These are phyloP conservation scores for Plectropomus leopardus DNA, from an alignment of 2,113 vertebrate genomes.

Conservation along the genomic window DNA sequence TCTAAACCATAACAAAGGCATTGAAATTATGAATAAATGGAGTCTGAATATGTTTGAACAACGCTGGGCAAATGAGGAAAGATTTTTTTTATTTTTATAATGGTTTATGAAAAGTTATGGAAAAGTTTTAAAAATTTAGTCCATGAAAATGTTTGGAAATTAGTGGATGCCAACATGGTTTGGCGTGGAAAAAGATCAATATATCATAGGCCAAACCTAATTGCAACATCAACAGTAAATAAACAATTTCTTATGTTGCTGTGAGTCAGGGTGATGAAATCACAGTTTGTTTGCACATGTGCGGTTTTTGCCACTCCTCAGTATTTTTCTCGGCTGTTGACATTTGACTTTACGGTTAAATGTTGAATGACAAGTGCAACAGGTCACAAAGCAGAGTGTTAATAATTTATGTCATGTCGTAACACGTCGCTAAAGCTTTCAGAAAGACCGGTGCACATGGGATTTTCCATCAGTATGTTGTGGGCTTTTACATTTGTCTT, in stretches of 20 bases:
- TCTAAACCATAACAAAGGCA: too few relatives aligned
- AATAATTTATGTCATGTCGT: slow-evolving; percentile 59
- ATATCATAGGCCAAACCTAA: too few relatives aligned
- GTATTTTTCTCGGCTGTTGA: slow-evolving; percentile 11
- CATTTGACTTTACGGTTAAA: slow-evolving; percentile 32
- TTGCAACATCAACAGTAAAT: too few relatives aligned
- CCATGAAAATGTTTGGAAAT: too few relatives aligned
- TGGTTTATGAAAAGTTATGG: too few relatives aligned
- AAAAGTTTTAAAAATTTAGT: too few relatives aligned
- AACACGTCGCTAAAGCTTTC: slow-evolving; percentile 42
- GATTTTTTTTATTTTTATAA: too few relatives aligned
- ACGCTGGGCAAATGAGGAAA: too few relatives aligned
- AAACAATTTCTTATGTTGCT: neutral
- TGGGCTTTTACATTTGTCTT: neutral
- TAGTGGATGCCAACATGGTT: too few relatives aligned
- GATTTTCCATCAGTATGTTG: slow-evolving; percentile 21
- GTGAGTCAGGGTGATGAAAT: neutral
- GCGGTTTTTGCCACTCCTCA: neutral
- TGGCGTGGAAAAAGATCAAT: too few relatives aligned
- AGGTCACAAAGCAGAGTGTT: slow-evolving; percentile 39
- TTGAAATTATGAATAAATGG: too few relatives aligned
- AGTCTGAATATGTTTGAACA: too few relatives aligned
- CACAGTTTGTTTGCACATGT: neutral
- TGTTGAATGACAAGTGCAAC: slow-evolving; percentile 51
- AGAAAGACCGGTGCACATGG: neutral